phyloP scores from a whole-genome alignment of 2,888 invertebrate species.

The Drosophila nr. medialis region DNA sequence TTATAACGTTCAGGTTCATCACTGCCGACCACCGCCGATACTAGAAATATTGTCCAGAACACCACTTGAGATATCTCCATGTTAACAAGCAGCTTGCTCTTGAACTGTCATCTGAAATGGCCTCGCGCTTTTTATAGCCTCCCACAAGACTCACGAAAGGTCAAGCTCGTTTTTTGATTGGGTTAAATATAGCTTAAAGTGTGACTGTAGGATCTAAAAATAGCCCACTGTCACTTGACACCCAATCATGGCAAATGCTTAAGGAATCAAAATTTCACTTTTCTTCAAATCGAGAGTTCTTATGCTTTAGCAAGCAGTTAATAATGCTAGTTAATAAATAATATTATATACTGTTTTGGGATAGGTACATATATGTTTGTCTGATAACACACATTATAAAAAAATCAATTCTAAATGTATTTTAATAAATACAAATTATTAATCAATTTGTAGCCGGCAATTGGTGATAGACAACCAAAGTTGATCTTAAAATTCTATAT shows the following conservation, averaged over 20 bases:
- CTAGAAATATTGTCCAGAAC: background rate
- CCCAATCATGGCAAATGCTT: constrained; percentile 22
- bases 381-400: background rate
- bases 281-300: background rate
- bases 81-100: constrained; percentile 37
- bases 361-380: background rate
- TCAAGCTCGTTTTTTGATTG: constrained; percentile 39
- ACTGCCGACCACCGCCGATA: background rate
- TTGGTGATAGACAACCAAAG: too few relatives aligned
- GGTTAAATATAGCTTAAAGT: constrained; percentile 56
- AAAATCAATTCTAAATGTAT: background rate
- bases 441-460: too few relatives aligned
- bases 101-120: constrained; percentile 31
- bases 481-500: background rate
- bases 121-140: constrained; percentile 47
- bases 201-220: constrained; percentile 44
- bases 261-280: constrained; percentile 3
- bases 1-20: constrained; percentile 14
- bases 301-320: background rate
- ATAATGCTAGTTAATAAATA: too few relatives aligned
- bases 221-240: constrained; percentile 23
- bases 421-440: background rate
- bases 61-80: constrained; percentile 10
- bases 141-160: constrained; percentile 11
- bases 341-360: background rate